These are phyloP conservation scores for Xiphydria camelus DNA, from an alignment of 2,888 invertebrate genomes.

Conservation along the genomic window DNA sequence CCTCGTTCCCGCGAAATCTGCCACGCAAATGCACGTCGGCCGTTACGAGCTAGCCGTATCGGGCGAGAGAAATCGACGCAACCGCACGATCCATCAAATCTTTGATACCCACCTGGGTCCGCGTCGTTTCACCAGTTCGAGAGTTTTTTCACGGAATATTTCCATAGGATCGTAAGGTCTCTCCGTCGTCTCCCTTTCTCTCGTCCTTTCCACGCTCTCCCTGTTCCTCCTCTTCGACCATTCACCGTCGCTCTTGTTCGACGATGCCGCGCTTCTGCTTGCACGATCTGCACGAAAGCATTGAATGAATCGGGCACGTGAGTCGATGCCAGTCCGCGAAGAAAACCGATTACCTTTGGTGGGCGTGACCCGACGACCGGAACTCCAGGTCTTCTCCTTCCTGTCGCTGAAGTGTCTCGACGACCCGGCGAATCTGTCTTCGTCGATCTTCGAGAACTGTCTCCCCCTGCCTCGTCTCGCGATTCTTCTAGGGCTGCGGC, in stretches of 20 bases:
- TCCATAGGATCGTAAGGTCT: constrained; percentile 49
- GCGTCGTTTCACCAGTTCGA: constrained; percentile 28
- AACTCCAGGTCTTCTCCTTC: constrained; percentile 45
- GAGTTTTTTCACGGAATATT: constrained; percentile 44
- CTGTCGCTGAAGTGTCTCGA: constrained; percentile 33
- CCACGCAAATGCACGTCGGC: too few relatives aligned
- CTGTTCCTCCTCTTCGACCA: constrained; percentile 31
- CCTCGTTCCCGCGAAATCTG: constrained; percentile 36
- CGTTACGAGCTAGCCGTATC: too few relatives aligned
- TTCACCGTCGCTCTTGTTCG: constrained; percentile 34
- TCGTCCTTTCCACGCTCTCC: constrained; percentile 33
- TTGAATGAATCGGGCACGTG: neutral
- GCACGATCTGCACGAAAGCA: neutral
- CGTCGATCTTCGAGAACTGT: constrained; percentile 28
- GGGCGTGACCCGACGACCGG: constrained; percentile 28
- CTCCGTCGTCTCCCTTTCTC: constrained; percentile 32
- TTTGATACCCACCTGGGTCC: neutral
- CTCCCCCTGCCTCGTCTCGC: constrained; percentile 7
- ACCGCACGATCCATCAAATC: too few relatives aligned
- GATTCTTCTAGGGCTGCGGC: constrained; percentile 43
- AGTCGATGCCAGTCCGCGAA: too few relatives aligned
- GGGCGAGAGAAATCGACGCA: too few relatives aligned
- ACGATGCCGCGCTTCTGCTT: constrained; percentile 9
- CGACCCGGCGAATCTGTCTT: constrained; percentile 31
- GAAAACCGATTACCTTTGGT: neutral